Evolutionary conservation across 2,797 vertebrate species (phyloP).

Genomic region (Oreonectes daqikongensis): DNA sequence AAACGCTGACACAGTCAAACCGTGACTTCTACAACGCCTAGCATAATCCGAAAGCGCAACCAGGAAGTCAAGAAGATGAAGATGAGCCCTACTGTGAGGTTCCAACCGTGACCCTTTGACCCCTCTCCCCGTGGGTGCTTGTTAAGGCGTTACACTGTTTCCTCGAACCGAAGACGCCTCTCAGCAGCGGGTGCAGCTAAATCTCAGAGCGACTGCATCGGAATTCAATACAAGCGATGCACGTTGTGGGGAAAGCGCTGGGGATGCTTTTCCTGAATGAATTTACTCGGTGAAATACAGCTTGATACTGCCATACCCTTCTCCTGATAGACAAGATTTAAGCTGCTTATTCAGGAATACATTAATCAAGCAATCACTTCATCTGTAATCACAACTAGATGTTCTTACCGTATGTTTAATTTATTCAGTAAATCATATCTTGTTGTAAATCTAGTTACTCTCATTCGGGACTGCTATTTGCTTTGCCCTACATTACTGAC

Average conservation of each 20-base stretch:
- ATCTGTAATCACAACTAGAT: slow-evolving; percentile 22
- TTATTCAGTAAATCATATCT: neutral
- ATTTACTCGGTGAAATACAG: slow-evolving; percentile 19
- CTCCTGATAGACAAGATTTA: slow-evolving; percentile 5
- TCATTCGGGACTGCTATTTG: neutral
- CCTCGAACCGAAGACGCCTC: slow-evolving; percentile 55
- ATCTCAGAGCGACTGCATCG: slow-evolving; percentile 67
- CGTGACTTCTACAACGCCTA: slow-evolving; percentile 60
- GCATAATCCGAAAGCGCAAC: slow-evolving; percentile 68
- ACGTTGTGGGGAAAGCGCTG: slow-evolving; percentile 5
- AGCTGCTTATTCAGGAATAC: slow-evolving; percentile 33
- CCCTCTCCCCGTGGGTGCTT: slow-evolving; percentile 65
- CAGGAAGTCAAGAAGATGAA: slow-evolving; percentile 58
- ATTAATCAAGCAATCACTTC: slow-evolving; percentile 42
- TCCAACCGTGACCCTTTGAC: slow-evolving; percentile 67
- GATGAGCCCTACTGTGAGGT: slow-evolving; percentile 56
- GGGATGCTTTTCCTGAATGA: slow-evolving; percentile 21
- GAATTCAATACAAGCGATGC: slow-evolving; percentile 6
- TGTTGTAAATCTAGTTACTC: slow-evolving; percentile 7
- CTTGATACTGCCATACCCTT: slow-evolving; percentile 5
- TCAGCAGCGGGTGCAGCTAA: slow-evolving; percentile 22
- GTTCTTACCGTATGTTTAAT: slow-evolving; percentile 29
- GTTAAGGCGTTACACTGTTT: slow-evolving; percentile 67
- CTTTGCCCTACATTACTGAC: neutral
- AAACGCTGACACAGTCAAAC: slow-evolving; percentile 50